A percentile compares a stretch with the other conserved stretches of the same genome.
Conservation (phyloP, 2,888 invertebrate species). For the Ephialtes manifestator region DNA sequence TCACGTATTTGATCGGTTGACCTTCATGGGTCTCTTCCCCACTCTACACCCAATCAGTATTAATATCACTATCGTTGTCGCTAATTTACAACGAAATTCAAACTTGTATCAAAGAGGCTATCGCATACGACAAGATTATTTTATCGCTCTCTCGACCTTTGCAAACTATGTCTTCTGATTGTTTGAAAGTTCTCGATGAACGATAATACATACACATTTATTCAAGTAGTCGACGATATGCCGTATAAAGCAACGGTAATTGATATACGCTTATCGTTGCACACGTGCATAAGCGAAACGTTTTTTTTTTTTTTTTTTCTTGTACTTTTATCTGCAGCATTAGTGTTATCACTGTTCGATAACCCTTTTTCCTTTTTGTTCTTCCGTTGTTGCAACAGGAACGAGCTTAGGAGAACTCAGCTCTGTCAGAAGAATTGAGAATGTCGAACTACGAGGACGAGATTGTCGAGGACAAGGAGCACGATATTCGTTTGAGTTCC, state of each 20-base stretch:
- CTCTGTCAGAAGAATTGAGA: conserved; percentile 20
- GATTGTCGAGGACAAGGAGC: conserved; percentile 77
- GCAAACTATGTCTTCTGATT: background rate
- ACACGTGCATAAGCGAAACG: background rate
- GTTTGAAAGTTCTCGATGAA: background rate
- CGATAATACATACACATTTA: background rate
- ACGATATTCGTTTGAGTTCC: conserved; percentile 58
- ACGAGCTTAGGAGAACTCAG: background rate
- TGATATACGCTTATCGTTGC: background rate
- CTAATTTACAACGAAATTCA: background rate
- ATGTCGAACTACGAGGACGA: conserved; percentile 79
- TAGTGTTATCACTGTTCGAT: background rate
- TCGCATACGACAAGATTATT: background rate
- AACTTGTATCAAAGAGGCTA: background rate
- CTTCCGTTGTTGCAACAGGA: conserved; percentile 16
- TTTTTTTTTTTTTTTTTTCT: background rate
- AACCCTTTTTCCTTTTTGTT: background rate
- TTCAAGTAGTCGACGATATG: conserved; percentile 14
- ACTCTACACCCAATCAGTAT: background rate
- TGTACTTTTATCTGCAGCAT: background rate
- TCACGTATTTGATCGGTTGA: conserved; percentile 4
- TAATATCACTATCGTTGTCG: background rate
- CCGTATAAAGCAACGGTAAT: background rate
- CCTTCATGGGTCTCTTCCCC: background rate
- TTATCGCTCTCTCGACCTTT: no score